Percentiles rank a stretch among this genome's conserved stretches.
These are phyloP conservation scores for Euthynnus affinis DNA, from an alignment of 2,797 vertebrate genomes.

Conservation along the genomic window DNA sequence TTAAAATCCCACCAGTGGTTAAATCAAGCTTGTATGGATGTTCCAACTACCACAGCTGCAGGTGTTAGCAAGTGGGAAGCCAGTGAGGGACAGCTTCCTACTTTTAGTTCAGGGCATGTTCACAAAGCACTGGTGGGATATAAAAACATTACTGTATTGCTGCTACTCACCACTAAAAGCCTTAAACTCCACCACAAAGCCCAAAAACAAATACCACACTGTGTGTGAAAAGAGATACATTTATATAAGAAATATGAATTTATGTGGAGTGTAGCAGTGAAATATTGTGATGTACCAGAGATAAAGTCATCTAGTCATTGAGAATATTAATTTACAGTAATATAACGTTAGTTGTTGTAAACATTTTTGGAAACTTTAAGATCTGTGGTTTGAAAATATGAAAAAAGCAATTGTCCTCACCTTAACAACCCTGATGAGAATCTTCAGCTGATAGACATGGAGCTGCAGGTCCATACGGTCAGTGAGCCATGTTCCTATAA, in stretches of 20 bases:
- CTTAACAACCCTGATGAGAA: slow-evolving; percentile 98
- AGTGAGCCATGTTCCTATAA: slow-evolving; percentile 97
- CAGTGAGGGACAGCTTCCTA: neutral
- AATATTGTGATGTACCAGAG: neutral
- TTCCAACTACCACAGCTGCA: too few relatives aligned
- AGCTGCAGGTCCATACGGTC: slow-evolving; percentile 99
- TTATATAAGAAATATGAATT: slow-evolving; percentile 2
- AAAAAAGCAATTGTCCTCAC: slow-evolving; percentile 72
- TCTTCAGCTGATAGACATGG: slow-evolving; percentile 98
- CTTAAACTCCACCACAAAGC: neutral
- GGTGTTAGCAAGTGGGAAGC: neutral
- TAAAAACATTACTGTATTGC: neutral
- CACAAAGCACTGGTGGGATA: neutral
- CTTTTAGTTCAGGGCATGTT: neutral
- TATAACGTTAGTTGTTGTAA: neutral
- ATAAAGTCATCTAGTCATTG: neutral
- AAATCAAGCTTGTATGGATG: too few relatives aligned
- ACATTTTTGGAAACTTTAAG: neutral
- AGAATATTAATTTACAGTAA: neutral
- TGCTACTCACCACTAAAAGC: neutral
- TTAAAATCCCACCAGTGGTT: too few relatives aligned
- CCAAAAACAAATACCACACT: neutral
- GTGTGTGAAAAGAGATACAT: neutral
- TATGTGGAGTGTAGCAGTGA: neutral
- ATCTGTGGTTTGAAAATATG: neutral